phyloP scores from a whole-genome alignment of 2,113 vertebrate genomes.

The Argyrosomus japonicus region DNA sequence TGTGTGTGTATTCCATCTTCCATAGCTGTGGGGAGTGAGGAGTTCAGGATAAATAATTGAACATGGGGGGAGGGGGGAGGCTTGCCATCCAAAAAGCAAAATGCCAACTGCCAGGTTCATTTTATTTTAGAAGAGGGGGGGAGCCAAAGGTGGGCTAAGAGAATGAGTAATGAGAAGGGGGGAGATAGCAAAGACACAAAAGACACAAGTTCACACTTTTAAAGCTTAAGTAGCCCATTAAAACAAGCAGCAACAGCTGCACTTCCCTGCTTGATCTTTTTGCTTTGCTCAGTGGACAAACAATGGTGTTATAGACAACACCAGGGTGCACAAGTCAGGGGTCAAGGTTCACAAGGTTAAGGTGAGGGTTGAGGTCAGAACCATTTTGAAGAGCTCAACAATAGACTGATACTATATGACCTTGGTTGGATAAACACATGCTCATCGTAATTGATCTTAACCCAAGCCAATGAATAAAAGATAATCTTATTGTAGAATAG shows the following conservation, averaged over 20 bases:
- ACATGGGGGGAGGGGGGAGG: slow-evolving; percentile 46
- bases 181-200: slow-evolving; percentile 34
- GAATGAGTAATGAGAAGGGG: slow-evolving; percentile 8
- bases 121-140: slow-evolving; percentile 51
- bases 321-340: slow-evolving; percentile 47
- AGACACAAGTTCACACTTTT: slow-evolving; percentile 28
- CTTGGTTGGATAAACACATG: slow-evolving; percentile 74
- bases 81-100: slow-evolving; percentile 68
- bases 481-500: slow-evolving; percentile 55
- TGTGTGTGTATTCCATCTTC: slow-evolving; percentile 49
- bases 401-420: slow-evolving; percentile 65
- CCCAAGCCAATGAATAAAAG: slow-evolving; percentile 64
- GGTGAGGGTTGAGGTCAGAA: slow-evolving; percentile 66
- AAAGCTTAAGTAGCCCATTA: slow-evolving; percentile 37
- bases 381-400: slow-evolving; percentile 61
- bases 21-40: slow-evolving; percentile 71
- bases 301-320: slow-evolving; percentile 33
- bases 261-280: slow-evolving; percentile 24
- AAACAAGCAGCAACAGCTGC: slow-evolving; percentile 63
- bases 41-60: slow-evolving; percentile 82
- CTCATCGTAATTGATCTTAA: slow-evolving; percentile 68
- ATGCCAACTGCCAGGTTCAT: slow-evolving; percentile 65
- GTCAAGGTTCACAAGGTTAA: slow-evolving; percentile 54
- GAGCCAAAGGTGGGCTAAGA: slow-evolving; percentile 21
- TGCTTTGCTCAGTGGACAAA: slow-evolving; percentile 40